These are phyloP conservation scores for Pimephales promelas DNA, from an alignment of 2,113 vertebrate species.

Conservation along the genomic window DNA sequence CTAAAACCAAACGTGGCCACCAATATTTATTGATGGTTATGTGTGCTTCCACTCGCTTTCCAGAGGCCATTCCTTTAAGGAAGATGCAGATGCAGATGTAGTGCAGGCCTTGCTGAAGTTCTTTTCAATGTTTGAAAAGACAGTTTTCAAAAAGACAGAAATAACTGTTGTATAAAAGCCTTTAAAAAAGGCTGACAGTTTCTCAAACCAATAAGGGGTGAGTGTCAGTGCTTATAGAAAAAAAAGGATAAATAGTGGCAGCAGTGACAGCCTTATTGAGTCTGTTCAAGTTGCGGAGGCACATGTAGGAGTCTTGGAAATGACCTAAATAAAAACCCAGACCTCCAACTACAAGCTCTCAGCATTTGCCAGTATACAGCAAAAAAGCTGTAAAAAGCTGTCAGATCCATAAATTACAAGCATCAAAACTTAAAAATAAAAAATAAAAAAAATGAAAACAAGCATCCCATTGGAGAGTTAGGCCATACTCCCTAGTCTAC, in stretches of 20 bases:
- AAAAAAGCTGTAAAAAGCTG: no score
- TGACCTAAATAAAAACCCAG: conserved; percentile 23
- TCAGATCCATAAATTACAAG: conserved; percentile 7
- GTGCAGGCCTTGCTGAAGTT: no score
- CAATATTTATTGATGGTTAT: no score
- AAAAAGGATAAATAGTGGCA: neutral
- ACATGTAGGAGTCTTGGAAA: neutral
- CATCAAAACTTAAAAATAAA: no score
- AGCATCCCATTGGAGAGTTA: neutral
- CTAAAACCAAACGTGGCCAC: no score
- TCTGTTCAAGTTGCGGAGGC: neutral
- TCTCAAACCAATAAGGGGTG: neutral
- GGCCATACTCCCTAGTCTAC: neutral
- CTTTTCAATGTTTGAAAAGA: no score
- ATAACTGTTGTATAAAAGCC: neutral
- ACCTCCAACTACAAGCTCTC: conserved; percentile 5
- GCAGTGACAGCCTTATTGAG: neutral
- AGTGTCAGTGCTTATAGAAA: neutral
- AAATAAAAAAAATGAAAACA: neutral
- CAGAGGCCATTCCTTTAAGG: no score
- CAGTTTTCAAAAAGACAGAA: neutral
- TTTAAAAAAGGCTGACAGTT: neutral
- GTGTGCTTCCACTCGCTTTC: no score
- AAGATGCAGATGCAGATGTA: no score
- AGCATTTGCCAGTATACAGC: neutral